Percentiles rank a stretch among this genome's conserved stretches.
phyloP scores from a whole-genome alignment of 2,888 invertebrate genomes.

The Ophion obscuratus region DNA sequence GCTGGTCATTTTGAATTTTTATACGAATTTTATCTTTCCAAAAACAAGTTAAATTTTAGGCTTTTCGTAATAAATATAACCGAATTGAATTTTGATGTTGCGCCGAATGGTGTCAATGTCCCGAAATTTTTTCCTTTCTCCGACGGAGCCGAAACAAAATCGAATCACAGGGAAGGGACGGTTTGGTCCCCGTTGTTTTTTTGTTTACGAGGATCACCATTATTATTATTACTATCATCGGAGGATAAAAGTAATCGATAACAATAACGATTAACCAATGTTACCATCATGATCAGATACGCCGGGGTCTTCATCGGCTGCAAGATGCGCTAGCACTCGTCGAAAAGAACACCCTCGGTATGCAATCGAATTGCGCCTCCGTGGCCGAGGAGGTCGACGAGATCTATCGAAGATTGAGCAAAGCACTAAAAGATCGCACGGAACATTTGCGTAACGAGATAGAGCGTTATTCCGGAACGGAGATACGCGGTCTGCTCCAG shows the following conservation, averaged over 20 bases:
- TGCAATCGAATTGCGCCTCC: constrained; percentile 95
- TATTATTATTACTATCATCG: background rate
- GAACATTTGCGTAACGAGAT: constrained; percentile 95
- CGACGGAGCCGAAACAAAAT: background rate
- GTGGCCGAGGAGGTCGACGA: constrained; percentile 98
- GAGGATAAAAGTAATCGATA: background rate
- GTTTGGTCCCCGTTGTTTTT: background rate
- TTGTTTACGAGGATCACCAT: background rate
- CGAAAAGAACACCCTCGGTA: constrained; percentile 94
- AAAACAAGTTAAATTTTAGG: constrained; percentile 3
- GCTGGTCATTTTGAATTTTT: constrained; percentile 24
- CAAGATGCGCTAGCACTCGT: constrained; percentile 93
- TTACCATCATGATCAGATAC: constrained; percentile 84
- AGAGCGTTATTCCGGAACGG: constrained; percentile 95
- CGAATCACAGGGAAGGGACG: background rate
- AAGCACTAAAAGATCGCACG: constrained; percentile 95
- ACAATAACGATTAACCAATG: constrained; percentile 17
- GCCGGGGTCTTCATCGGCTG: constrained; percentile 94
- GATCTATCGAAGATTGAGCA: constrained; percentile 93
- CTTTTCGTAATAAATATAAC: constrained; percentile 1
- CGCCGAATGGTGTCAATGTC: constrained; percentile 53
- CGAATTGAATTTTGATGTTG: constrained; percentile 19
- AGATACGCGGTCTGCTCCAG: constrained; percentile 93
- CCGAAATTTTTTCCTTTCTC: background rate
- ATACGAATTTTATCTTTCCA: background rate